Percentiles rank a stretch among this genome's conserved stretches.
phyloP scores from a whole-genome alignment of 2,113 vertebrate genomes.

The Rostratula benghalensis region DNA sequence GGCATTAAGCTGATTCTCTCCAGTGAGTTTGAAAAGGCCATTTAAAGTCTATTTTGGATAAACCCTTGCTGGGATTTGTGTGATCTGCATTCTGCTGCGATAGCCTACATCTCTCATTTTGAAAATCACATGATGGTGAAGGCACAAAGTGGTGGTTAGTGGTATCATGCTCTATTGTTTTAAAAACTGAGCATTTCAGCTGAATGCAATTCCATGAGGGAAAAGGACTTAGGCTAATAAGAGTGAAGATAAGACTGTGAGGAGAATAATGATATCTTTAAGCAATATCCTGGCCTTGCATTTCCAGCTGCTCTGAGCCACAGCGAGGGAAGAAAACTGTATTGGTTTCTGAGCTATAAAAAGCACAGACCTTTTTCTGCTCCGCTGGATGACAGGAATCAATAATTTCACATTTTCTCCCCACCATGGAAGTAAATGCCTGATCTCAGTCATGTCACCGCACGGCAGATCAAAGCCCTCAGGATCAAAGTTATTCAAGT shows the following conservation, averaged over 20 bases:
- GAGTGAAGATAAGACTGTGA: neutral
- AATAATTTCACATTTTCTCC: slow-evolving; percentile 35
- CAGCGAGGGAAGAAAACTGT: neutral
- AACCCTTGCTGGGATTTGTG: neutral
- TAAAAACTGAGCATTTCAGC: neutral
- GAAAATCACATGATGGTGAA: neutral
- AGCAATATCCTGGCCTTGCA: neutral
- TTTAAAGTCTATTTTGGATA: neutral
- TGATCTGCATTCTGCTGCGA: neutral
- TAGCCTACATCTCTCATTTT: neutral
- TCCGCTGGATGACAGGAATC: slow-evolving; percentile 35
- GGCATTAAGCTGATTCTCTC: neutral
- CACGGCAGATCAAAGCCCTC: neutral
- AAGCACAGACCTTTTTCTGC: slow-evolving; percentile 16
- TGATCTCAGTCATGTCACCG: neutral
- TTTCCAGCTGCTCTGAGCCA: neutral
- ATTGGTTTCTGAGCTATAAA: slow-evolving; percentile 18
- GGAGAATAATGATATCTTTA: neutral
- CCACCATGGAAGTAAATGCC: neutral
- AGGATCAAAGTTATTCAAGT: slow-evolving; percentile 32
- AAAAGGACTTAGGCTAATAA: neutral
- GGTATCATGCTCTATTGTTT: neutral
- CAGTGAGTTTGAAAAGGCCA: neutral
- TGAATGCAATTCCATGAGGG: neutral
- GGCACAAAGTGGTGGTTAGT: neutral